Evolutionary conservation across 1,140 invertebrate species (phyloP).

Genomic region (Andricus grossulariae): DNA sequence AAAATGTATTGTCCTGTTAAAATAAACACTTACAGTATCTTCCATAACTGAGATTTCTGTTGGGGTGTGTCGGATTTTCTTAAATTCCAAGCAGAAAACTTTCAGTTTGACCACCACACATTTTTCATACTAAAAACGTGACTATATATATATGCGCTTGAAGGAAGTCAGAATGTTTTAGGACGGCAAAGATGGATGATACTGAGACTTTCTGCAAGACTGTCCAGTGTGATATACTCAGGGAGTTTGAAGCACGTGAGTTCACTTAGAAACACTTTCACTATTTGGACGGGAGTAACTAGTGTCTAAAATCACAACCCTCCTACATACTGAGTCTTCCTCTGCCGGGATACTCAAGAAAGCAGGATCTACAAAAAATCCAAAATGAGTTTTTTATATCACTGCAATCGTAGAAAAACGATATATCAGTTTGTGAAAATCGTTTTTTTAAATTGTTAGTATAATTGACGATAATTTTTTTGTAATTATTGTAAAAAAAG

Average conservation of each 20-base stretch:
- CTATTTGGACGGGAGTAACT: constrained; percentile 51
- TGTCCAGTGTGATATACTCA: constrained; percentile 64
- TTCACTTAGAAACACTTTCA: constrained; percentile 66
- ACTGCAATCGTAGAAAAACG: too few relatives aligned
- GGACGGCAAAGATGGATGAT: constrained; percentile 64
- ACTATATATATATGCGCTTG: background rate
- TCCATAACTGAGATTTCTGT: background rate
- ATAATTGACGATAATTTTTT: too few relatives aligned
- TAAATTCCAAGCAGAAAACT: background rate
- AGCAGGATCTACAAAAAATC: too few relatives aligned
- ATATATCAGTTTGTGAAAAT: too few relatives aligned
- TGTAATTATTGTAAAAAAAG: too few relatives aligned
- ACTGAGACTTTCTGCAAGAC: constrained; percentile 60
- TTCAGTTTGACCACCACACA: background rate
- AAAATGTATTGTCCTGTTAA: background rate
- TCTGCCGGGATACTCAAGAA: background rate
- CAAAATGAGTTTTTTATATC: too few relatives aligned
- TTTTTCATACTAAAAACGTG: background rate
- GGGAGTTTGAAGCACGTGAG: constrained; percentile 66
- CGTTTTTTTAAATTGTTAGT: too few relatives aligned
- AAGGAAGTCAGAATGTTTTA: constrained; percentile 49
- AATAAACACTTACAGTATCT: background rate
- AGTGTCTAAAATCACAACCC: constrained; percentile 39
- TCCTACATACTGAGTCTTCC: background rate
- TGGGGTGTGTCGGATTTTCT: background rate